Evolutionary conservation across 2,888 invertebrate species (phyloP).

Genomic region (Cyclophora albipunctata): DNA sequence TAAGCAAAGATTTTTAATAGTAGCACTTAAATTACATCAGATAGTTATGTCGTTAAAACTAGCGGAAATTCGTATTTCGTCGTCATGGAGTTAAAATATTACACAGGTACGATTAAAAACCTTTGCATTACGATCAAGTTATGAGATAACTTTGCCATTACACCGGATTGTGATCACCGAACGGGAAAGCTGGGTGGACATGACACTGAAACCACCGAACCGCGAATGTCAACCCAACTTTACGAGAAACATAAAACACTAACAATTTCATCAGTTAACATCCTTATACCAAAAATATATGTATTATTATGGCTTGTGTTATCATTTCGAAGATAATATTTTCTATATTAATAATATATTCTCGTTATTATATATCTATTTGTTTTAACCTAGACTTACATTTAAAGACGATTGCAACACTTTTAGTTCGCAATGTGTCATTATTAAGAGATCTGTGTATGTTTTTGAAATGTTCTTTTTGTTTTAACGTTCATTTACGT

Average conservation of each 20-base stretch:
- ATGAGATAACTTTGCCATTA: conserved; percentile 22
- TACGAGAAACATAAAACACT: conserved; percentile 32
- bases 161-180: neutral
- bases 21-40: conserved; percentile 4
- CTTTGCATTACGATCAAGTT: conserved; percentile 35
- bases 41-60: conserved; percentile 5
- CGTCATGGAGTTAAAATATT: conserved; percentile 16
- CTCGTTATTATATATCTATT: conserved; percentile 51
- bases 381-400: conserved; percentile 58
- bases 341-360: conserved; percentile 60
- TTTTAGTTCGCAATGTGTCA: conserved; percentile 64
- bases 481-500: conserved; percentile 13
- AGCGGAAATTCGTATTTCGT: conserved; percentile 9
- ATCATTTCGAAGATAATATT: conserved; percentile 63
- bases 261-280: conserved; percentile 49
- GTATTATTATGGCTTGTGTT: conserved; percentile 74
- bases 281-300: conserved; percentile 68
- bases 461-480: conserved; percentile 43
- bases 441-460: conserved; percentile 56
- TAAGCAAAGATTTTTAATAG: conserved; percentile 36
- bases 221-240: conserved; percentile 41
- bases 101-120: conserved; percentile 28
- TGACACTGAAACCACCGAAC: neutral
- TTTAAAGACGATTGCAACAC: conserved; percentile 65
- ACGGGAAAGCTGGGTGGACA: conserved; percentile 38